A percentile compares a stretch with the other conserved stretches of the same genome.
phyloP scores from a whole-genome alignment of 1,140 invertebrate genomes.

The Protaetia brevitarsis region DNA sequence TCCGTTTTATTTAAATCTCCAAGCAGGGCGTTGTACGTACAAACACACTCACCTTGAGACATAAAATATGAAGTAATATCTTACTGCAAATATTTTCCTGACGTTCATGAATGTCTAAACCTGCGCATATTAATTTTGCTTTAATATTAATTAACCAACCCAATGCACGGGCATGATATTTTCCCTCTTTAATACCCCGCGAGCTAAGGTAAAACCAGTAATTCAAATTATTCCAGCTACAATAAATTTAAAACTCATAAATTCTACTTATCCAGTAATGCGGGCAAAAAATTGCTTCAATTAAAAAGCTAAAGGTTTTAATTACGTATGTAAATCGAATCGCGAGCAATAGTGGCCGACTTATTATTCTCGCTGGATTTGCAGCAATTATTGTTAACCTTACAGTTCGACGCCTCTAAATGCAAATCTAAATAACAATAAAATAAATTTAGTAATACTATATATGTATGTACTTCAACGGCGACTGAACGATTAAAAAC shows the following conservation, averaged over 20 bases:
- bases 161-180: background rate
- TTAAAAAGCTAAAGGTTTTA: conserved; percentile 2
- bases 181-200: background rate
- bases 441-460: too few species aligned
- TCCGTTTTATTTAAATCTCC: too few species aligned
- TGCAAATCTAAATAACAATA: too few species aligned
- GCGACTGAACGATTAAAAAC: too few species aligned
- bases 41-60: too few species aligned
- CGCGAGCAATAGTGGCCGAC: background rate
- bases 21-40: too few species aligned
- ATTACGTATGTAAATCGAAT: background rate
- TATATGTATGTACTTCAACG: too few species aligned
- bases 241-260: conserved; percentile 1
- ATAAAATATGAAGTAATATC: background rate
- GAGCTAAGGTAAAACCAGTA: background rate
- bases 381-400: too few species aligned
- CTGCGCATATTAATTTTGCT: background rate
- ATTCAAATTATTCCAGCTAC: conserved; percentile 2
- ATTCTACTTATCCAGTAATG: conserved; percentile 9
- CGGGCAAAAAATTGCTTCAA: background rate
- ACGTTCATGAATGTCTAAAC: background rate
- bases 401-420: too few species aligned
- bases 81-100: background rate
- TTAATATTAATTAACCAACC: conserved; percentile 4
- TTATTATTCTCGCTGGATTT: too few species aligned